Base-by-base conservation (phyloP, 1,140 invertebrate genomes). In the Platyscapa corneri region DNA sequence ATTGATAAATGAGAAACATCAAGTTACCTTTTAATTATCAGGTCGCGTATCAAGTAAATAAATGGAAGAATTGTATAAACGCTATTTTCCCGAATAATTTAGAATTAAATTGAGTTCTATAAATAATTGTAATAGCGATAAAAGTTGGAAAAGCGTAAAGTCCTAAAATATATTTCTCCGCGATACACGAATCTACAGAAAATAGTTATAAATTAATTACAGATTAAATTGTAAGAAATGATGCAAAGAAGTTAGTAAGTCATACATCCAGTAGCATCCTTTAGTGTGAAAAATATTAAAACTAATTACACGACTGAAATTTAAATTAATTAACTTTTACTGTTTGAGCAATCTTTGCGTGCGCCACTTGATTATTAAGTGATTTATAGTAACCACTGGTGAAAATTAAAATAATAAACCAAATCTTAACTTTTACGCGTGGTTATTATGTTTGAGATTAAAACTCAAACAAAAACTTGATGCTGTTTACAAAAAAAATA, bases 71-170 rank as follows among this genome's bases (percentile, higher is more conserved):
- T 53, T 53, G 16, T 53, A 60, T 16, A 20, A 53, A 53, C 2
- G 18, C 18, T 53, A 53, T 53, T n/a, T n/a, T n/a, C n/a, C n/a
- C n/a, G n/a, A n/a, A n/a, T n/a, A n/a, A n/a, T n/a, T n/a, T n/a
- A n/a, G n/a, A n/a, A n/a, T n/a, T n/a, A n/a, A n/a, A n/a, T n/a
- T n/a, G n/a, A n/a, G n/a, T n/a, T n/a, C 60, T 37, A 30, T 76
- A 83, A 83, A 83, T 76, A 83, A 83, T 60, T 75, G 60, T 83
- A 83, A 76, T 76, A 64, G 53, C 32, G 14, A 82, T 20, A n/a
- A 75, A 75, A 42, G 39, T 70, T 77, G 39, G 3, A 60, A 53
- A 79, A 37, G 30, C 27, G 32, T n/a, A 79, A 27, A 27, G 16
- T 0, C 49, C 6, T 46, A 46, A 46, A 46, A 46, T 46, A 46